phyloP scores from a whole-genome alignment of 1,140 invertebrate genomes.

The Vanessa atalanta region DNA sequence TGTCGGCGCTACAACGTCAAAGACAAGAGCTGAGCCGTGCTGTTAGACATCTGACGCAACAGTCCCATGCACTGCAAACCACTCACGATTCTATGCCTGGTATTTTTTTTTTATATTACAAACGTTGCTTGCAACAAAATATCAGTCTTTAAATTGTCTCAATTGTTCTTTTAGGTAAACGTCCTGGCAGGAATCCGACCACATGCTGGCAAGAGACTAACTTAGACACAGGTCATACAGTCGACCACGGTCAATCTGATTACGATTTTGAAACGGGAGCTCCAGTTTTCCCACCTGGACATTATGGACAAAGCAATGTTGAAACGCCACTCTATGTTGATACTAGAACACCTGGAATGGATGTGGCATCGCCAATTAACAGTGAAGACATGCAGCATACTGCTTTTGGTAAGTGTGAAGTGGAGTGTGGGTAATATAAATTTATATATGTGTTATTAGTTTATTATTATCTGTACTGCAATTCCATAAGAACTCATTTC shows the following conservation, averaged over 20 bases:
- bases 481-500: neutral
- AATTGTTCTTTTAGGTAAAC: constrained; percentile 52
- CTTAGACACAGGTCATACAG: constrained; percentile 88
- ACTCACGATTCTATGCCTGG: constrained; percentile 65
- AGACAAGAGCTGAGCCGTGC: constrained; percentile 90
- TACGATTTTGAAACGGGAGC: constrained; percentile 55
- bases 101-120: constrained; percentile 25
- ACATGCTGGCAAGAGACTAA: constrained; percentile 94
- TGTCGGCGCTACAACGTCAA: constrained; percentile 91
- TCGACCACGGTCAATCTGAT: constrained; percentile 81
- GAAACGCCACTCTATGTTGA: constrained; percentile 81
- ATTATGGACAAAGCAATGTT: constrained; percentile 52
- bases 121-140: neutral
- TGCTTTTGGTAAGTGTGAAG: constrained; percentile 69
- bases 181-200: constrained; percentile 46
- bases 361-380: constrained; percentile 65
- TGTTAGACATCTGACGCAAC: constrained; percentile 89
- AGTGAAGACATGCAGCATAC: constrained; percentile 80
- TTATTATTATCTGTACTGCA: no score
- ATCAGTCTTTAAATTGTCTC: neutral
- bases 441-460: no score
- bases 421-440: no score
- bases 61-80: constrained; percentile 82
- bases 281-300: constrained; percentile 48
- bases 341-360: constrained; percentile 60